These are phyloP conservation scores for Octonoba sinensis DNA, from an alignment of 2,888 invertebrate genomes.

Conservation along the genomic window DNA sequence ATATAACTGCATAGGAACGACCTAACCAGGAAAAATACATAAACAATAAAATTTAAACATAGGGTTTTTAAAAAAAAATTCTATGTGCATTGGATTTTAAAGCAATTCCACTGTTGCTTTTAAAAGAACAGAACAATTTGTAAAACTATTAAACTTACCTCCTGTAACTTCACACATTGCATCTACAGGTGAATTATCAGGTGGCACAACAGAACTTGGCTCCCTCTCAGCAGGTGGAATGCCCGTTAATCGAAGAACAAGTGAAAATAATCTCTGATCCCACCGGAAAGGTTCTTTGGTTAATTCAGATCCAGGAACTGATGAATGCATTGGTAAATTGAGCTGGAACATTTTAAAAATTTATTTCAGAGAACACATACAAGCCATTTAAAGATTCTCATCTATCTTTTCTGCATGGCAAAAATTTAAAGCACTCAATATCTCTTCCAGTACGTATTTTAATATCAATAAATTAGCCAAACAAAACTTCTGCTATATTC, in stretches of 20 bases:
- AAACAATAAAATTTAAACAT: neutral
- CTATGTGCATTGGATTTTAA: too few species aligned
- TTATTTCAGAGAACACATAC: neutral
- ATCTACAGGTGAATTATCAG: constrained; percentile 94
- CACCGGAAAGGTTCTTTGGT: constrained; percentile 99
- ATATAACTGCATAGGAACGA: constrained; percentile 94
- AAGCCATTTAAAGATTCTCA: too few species aligned
- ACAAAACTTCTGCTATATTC: too few species aligned
- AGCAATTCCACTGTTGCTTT: neutral
- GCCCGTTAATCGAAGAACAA: constrained; percentile 92
- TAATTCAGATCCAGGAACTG: constrained; percentile 95
- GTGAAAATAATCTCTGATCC: constrained; percentile 97
- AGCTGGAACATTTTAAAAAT: constrained; percentile 75
- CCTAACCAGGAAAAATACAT: constrained; percentile 73
- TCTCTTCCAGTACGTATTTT: neutral
- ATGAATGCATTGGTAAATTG: constrained; percentile 91
- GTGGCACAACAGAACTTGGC: constrained; percentile 85
- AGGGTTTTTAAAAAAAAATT: too few species aligned
- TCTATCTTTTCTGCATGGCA: neutral
- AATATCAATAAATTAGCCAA: too few species aligned
- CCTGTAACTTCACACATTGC: constrained; percentile 99
- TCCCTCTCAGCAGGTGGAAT: constrained; percentile 82
- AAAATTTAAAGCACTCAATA: neutral
- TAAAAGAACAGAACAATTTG: neutral
- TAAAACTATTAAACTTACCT: constrained; percentile 75